Evolutionary conservation across 1,140 invertebrate species (phyloP), one percentile per base, ranked within the genome.

Genomic region (Drosophila arawakana): DNA sequence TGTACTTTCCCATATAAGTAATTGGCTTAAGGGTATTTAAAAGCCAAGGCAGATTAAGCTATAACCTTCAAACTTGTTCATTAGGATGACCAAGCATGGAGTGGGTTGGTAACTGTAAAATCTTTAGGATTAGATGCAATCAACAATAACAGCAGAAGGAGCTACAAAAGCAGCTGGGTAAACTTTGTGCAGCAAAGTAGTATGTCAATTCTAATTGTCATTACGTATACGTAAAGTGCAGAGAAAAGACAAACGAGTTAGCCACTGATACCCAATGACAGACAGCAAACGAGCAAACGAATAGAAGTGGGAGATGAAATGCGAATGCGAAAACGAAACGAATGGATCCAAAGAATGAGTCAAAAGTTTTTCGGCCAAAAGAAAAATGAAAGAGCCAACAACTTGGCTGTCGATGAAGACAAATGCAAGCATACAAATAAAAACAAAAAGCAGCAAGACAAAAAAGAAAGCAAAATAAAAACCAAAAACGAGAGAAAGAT

Each of bases 191-290:
- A 75, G 65, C 66, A 34, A 30, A 73, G 37, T 72, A 57, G 81
- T 84, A 82, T 89, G 84, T 89, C 84, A 89, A 89, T 89, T 89
- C 84, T 89, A 89, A 89, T 89, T 89, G 84, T 89, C 84, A 89
- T 89, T 89, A 89, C 80, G 84, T 88, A 89, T 89, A 84, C 84
- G 84, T 84, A 89, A 84, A 81, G 84, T 77, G 81, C 73, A 78
- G 66, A 72, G 81, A 78, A 77, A 30, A 89, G 84, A 89, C 84
- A 89, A 89, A 89, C 84, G 84, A 89, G 84, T 81, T 88, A 84
- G 84, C 84, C 85, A 84, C 80, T 89, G 84, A 88, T 88, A 89
- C 84, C 61, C 76, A 76, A 73, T 75, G 78, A 74, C 76, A 75
- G 78, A 79, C 65, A 76, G 73, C 76, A 76, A 76, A 72, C 54